Conservation (phyloP, 2,888 invertebrate species). For the Drosophila quinaria region DNA sequence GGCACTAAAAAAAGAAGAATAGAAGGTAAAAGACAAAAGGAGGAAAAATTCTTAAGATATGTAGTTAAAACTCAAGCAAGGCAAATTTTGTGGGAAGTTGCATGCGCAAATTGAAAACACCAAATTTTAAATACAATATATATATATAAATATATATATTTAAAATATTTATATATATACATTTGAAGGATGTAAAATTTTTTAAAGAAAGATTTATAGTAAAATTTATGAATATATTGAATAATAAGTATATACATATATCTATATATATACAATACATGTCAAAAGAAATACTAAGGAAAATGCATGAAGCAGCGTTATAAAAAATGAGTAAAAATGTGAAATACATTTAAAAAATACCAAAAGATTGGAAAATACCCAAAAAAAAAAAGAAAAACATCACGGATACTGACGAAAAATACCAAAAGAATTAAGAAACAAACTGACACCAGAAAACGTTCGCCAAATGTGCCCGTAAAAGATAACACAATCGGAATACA, state of each 20-base stretch:
- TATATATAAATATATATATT: slow-evolving; percentile 41
- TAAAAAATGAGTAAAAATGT: slow-evolving; percentile 54
- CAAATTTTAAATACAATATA: slow-evolving; percentile 69
- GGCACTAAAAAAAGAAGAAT: slow-evolving; percentile 36
- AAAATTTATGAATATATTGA: slow-evolving; percentile 73
- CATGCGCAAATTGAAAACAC: slow-evolving; percentile 70
- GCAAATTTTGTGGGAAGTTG: slow-evolving; percentile 49
- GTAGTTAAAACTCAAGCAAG: slow-evolving; percentile 37
- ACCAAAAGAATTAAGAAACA: background rate
- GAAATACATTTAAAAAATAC: slow-evolving; percentile 77
- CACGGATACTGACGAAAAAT: slow-evolving; percentile 8
- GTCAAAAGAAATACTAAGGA: slow-evolving; percentile 30
- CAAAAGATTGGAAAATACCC: slow-evolving; percentile 39
- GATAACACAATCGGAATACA: slow-evolving; percentile 24
- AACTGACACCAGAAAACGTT: slow-evolving; percentile 25
- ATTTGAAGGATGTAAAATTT: slow-evolving; percentile 63
- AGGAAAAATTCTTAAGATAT: slow-evolving; percentile 33
- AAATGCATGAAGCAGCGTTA: slow-evolving; percentile 30
- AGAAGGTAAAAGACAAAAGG: slow-evolving; percentile 7
- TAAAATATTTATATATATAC: slow-evolving; percentile 33
- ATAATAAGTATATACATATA: slow-evolving; percentile 43
- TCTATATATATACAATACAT: slow-evolving; percentile 37
- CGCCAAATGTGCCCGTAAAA: slow-evolving; percentile 49
- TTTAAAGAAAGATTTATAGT: slow-evolving; percentile 76
- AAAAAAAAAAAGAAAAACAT: slow-evolving; percentile 1